Conservation (phyloP, 92 coral and sea anemone genomes). For the Parazoanthus darwini region DNA sequence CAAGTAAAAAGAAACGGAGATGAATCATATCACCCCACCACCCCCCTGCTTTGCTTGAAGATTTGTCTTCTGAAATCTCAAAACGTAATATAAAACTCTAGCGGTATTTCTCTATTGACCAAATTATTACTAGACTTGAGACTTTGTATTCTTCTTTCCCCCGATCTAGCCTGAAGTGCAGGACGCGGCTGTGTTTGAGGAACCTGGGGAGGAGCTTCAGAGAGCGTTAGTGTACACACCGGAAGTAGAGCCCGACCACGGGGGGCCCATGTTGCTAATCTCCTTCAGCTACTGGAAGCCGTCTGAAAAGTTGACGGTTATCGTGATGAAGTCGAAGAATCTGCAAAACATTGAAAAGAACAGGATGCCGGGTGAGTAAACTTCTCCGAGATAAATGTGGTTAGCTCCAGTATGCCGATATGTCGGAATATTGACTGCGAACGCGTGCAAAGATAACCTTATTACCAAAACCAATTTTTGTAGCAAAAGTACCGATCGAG, state of each 20-base stretch:
- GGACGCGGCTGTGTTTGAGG: constrained; percentile 25
- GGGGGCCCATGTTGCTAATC: constrained; percentile 71
- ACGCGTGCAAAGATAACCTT: too few species aligned
- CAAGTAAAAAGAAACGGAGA: too few species aligned
- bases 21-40: too few species aligned
- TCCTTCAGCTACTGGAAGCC: constrained; percentile 87
- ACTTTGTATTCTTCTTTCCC: neutral
- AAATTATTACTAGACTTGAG: neutral
- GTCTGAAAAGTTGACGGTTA: constrained; percentile 83
- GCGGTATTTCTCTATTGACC: neutral
- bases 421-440: too few species aligned
- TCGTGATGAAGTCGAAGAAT: constrained; percentile 84
- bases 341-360: constrained; percentile 70
- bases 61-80: too few species aligned
- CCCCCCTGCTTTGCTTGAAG: too few species aligned
- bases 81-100: neutral
- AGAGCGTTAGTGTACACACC: constrained; percentile 19
- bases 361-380: constrained; percentile 76
- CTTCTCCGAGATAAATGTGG: neutral
- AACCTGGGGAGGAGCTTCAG: constrained; percentile 23
- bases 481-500: too few species aligned
- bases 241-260: constrained; percentile 44
- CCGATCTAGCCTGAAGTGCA: constrained; percentile 27
- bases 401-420: too few species aligned
- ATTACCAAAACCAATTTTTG: too few species aligned